Conservation (phyloP, 2,113 vertebrate species). For the Hipposideros armiger region DNA sequence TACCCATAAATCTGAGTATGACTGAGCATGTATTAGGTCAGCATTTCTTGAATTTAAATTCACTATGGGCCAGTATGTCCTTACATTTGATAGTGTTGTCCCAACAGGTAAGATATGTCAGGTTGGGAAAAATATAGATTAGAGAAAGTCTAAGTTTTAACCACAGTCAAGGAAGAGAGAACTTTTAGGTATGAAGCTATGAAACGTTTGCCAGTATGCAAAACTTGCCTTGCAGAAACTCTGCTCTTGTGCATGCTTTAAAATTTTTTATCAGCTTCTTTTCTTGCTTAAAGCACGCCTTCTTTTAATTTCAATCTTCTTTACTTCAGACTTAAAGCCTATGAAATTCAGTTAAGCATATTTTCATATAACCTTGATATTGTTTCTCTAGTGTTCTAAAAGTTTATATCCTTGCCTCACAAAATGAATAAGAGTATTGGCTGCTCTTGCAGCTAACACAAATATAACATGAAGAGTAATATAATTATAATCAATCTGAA, state of each 20-base stretch:
- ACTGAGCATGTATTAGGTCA: background rate
- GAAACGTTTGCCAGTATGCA: background rate
- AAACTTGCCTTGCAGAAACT: background rate
- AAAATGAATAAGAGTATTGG: background rate
- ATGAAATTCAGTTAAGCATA: background rate
- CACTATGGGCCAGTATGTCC: background rate
- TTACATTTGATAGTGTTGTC: background rate
- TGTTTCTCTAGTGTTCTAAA: background rate
- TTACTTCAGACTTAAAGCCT: background rate
- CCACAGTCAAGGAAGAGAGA: background rate
- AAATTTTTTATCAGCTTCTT: background rate
- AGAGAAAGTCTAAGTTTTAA: background rate
- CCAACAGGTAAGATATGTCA: background rate
- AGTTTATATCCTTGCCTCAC: constrained; percentile 27
- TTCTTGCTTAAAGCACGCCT: background rate
- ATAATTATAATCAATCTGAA: background rate
- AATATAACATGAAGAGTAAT: background rate
- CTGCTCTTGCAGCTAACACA: background rate
- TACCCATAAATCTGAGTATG: background rate
- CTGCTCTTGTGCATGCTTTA: background rate
- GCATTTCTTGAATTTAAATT: constrained; percentile 44
- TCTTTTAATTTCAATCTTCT: constrained; percentile 29
- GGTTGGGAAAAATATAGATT: background rate
- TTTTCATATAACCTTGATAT: background rate
- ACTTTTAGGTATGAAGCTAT: background rate